Evolutionary conservation across 2,797 vertebrate genomes (phyloP), one percentile per base, ranked within the genome.

Genomic region (Onychomys torridus): DNA sequence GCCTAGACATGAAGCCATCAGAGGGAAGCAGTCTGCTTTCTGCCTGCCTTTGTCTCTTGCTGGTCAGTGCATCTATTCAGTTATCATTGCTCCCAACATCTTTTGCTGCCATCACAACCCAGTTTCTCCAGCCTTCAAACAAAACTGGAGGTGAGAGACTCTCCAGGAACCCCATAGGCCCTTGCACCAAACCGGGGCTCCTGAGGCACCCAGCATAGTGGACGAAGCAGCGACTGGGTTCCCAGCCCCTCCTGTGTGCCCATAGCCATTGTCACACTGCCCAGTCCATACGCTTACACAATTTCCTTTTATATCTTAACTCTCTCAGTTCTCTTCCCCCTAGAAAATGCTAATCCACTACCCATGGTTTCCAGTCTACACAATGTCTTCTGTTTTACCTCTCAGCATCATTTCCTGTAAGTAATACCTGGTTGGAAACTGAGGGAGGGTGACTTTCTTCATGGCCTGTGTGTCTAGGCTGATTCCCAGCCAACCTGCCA

Each of bases 291-390:
- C 29, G 14, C 23, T 25, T 29, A 57, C 32, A 84, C 25, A 16
- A 9, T 57, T 87, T 49, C 32, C 11, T 73, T 55, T 57, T 29
- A 7, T 57, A 86, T 27, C 23, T 55, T 86, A 19, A 37, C 37
- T 87, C 49, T 71, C 29, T 73, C 5, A 37, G 49, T 73, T 87
- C 25, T 57, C 23, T 57, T 73, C 8, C 25, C 55, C 37, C 67
- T 71, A 40, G 84, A 55, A 55, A 55, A 40, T 23, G 4, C n/a
- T 71, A 87, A 55, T 27, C 46, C 27, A 61, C 29, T 49, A 21
- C 12, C 10, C 2, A 4, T 23, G 19, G 16, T 13, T 71, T n/a
- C 8, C 17, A 5, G 6, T 52, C 21, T 17, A 0, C 2, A 0
- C 2, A 52, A 27, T 2, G 6, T 52, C 77, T n/a, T 49, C 29